phyloP scores from a whole-genome alignment of 1,140 invertebrate genomes.

The Steinernema feltiae region DNA sequence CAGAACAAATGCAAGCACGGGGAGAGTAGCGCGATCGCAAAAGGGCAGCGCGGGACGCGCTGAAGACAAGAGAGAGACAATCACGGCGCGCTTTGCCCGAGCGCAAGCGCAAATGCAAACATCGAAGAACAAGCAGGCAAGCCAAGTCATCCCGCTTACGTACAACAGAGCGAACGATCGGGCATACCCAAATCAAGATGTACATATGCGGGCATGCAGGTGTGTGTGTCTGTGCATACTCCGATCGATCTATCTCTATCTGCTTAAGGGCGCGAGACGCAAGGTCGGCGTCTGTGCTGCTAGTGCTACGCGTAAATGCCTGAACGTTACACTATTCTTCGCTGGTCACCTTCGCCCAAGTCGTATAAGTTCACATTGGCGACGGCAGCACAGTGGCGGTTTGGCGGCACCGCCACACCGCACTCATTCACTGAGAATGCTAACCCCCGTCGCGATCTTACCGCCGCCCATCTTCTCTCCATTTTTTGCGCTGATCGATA shows the following conservation, averaged over 20 bases:
- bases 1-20: slow-evolving; percentile 32
- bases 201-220: neutral
- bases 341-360: slow-evolving; percentile 13
- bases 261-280: slow-evolving; percentile 12
- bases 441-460: neutral
- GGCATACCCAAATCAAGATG: neutral
- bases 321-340: slow-evolving; percentile 12
- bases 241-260: slow-evolving; percentile 2
- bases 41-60: neutral
- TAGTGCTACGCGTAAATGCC: slow-evolving; percentile 6
- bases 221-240: neutral
- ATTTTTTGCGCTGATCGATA: slow-evolving; percentile 5
- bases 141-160: neutral
- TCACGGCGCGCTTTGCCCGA: slow-evolving; percentile 10
- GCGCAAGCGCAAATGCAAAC: slow-evolving; percentile 11
- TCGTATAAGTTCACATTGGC: slow-evolving; percentile 4
- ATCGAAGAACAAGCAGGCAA: neutral
- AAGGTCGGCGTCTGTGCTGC: slow-evolving; percentile 8
- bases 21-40: neutral
- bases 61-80: neutral
- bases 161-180: neutral
- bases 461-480: slow-evolving; percentile 6
- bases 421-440: neutral
- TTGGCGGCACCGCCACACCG: slow-evolving; percentile 2
- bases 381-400: neutral